Percentiles rank a stretch among this genome's conserved stretches.
phyloP scores from a whole-genome alignment of 2,797 vertebrate genomes.

The Champsocephalus gunnari region DNA sequence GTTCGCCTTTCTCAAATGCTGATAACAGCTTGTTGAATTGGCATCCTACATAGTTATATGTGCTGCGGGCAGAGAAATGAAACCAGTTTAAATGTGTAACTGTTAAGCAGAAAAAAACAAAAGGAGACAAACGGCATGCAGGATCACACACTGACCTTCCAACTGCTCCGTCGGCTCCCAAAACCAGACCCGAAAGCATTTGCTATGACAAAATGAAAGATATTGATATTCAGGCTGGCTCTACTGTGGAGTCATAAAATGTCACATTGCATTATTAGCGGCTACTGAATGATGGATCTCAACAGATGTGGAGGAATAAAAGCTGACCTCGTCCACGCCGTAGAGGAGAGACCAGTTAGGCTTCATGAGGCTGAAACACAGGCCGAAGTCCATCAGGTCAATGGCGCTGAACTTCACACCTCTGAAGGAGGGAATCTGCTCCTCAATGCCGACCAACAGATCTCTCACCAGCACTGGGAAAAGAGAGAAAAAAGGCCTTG shows the following conservation, averaged over 20 bases:
- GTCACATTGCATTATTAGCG: background rate
- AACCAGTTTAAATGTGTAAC: background rate
- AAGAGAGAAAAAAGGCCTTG: background rate
- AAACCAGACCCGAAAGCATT: conserved; percentile 77
- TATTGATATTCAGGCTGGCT: conserved; percentile 1
- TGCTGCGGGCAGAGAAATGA: conserved; percentile 81
- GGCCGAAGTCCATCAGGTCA: conserved; percentile 92
- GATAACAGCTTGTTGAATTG: conserved; percentile 84
- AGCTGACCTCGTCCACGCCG: conserved; percentile 93
- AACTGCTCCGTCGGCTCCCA: conserved; percentile 83
- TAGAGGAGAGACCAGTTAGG: conserved; percentile 86
- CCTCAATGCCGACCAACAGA: conserved; percentile 88
- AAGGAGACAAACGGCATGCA: background rate
- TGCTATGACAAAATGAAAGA: conserved; percentile 70
- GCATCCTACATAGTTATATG: conserved; percentile 92
- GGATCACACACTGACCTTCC: conserved; percentile 80
- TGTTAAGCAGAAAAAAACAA: background rate
- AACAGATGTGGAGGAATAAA: background rate
- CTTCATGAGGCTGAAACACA: conserved; percentile 83
- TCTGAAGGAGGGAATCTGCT: conserved; percentile 90
- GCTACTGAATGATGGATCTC: background rate
- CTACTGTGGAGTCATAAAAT: background rate
- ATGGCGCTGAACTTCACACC: conserved; percentile 92
- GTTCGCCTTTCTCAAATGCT: conserved; percentile 85
- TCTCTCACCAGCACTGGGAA: conserved; percentile 87